phyloP scores from a whole-genome alignment of 2,888 invertebrate species.

The Hartigia nigra region DNA sequence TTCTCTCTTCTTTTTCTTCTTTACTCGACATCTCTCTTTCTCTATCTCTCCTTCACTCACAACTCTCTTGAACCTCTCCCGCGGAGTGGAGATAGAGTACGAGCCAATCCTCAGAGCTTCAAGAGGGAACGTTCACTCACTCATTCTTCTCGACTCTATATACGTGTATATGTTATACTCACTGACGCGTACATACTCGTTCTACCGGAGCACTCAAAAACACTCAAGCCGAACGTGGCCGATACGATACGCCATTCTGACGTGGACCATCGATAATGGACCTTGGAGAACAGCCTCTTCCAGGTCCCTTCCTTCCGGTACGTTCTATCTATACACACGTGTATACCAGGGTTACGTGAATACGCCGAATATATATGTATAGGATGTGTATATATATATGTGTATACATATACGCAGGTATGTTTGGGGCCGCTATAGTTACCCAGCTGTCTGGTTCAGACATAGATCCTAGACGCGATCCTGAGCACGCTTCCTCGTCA shows the following conservation, averaged over 20 bases:
- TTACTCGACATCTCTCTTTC: neutral
- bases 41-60: neutral
- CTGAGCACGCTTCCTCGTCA: neutral
- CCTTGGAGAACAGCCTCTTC: neutral
- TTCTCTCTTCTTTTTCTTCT: neutral
- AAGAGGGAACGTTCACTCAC: neutral
- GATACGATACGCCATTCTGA: neutral
- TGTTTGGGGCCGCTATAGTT: neutral
- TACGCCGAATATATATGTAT: neutral
- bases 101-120: neutral
- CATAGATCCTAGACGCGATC: neutral
- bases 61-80: neutral
- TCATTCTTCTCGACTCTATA: neutral
- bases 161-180: neutral
- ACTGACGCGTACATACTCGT: neutral
- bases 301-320: neutral
- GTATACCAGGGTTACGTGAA: neutral
- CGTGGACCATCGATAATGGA: neutral
- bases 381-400: no score
- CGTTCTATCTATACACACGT: neutral
- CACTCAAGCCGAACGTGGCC: neutral
- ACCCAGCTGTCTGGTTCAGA: neutral
- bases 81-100: neutral
- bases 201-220: neutral
- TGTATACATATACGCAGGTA: no score